These are phyloP conservation scores for Morinoia aosen DNA, from an alignment of 2,888 invertebrate species.

Conservation along the genomic window DNA sequence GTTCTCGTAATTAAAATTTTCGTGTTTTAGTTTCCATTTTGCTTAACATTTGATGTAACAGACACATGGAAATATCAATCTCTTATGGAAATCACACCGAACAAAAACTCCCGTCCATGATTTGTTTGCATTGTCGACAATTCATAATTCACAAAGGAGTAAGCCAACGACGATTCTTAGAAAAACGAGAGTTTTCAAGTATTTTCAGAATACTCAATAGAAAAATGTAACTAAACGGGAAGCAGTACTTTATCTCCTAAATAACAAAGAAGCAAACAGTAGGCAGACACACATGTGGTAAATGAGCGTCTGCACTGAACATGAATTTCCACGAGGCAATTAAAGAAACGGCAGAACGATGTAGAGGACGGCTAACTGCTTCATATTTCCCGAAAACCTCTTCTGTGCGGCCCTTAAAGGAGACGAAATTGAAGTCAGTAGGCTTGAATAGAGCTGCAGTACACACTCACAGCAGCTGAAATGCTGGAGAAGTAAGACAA, in stretches of 20 bases:
- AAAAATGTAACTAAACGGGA: neutral
- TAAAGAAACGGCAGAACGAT: neutral
- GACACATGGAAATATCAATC: too few species aligned
- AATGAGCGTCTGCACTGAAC: neutral
- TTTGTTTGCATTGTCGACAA: neutral
- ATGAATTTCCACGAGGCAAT: neutral
- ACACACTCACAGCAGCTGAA: neutral
- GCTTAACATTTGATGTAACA: too few species aligned
- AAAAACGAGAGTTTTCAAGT: neutral
- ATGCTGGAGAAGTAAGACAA: neutral
- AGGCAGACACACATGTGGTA: neutral
- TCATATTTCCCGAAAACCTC: neutral
- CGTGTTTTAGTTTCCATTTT: too few species aligned
- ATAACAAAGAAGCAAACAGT: neutral
- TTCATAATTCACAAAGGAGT: neutral
- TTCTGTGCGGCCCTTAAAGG: neutral
- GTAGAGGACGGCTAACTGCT: neutral
- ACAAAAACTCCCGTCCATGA: too few species aligned
- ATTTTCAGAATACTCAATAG: neutral
- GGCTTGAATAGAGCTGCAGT: neutral
- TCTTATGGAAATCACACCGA: too few species aligned
- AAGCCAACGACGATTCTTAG: neutral
- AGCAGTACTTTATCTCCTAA: neutral
- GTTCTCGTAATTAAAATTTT: too few species aligned
- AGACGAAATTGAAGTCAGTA: neutral